phyloP scores from a whole-genome alignment of 2,113 vertebrate genomes.

The Apodemus sylvaticus region DNA sequence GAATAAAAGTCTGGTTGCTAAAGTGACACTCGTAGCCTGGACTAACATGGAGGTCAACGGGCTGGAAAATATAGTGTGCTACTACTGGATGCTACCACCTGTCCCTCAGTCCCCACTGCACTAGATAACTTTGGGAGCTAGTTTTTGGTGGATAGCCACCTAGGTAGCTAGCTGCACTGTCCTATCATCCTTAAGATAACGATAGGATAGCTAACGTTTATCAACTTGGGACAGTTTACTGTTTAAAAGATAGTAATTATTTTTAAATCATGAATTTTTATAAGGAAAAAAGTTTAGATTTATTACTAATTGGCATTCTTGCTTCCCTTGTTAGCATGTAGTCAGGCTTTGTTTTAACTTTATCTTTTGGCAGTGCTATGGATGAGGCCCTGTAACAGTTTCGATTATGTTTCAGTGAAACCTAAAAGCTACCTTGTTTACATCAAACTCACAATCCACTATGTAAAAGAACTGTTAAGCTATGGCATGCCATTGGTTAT shows the following conservation, averaged over 20 bases:
- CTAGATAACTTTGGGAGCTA: not conserved
- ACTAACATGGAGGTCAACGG: not conserved
- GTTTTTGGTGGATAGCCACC: not conserved
- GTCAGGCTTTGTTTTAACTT: not conserved
- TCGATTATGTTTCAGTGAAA: conserved; percentile 32
- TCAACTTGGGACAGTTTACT: not conserved
- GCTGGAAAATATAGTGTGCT: not conserved
- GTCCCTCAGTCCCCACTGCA: not conserved
- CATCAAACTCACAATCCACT: conserved; percentile 1
- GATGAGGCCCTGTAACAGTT: not conserved
- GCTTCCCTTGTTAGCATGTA: conserved; percentile 1
- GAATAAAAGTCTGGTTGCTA: not conserved
- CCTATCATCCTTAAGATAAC: not conserved
- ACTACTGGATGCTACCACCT: not conserved
- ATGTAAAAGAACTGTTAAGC: conserved; percentile 22
- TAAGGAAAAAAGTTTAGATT: conserved; percentile 53
- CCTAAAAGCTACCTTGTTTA: conserved; percentile 37
- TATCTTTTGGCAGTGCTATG: not conserved
- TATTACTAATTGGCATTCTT: conserved; percentile 45
- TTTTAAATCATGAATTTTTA: conserved; percentile 43
- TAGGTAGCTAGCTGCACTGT: not conserved
- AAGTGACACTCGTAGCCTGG: not conserved
- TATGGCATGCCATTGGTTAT: not conserved
- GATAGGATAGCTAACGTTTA: not conserved
- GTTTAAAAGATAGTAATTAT: conserved; percentile 12